Evolutionary conservation across 2,888 invertebrate genomes (phyloP), one percentile per base, ranked within the genome.

Genomic region (Neelides folsomi): DNA sequence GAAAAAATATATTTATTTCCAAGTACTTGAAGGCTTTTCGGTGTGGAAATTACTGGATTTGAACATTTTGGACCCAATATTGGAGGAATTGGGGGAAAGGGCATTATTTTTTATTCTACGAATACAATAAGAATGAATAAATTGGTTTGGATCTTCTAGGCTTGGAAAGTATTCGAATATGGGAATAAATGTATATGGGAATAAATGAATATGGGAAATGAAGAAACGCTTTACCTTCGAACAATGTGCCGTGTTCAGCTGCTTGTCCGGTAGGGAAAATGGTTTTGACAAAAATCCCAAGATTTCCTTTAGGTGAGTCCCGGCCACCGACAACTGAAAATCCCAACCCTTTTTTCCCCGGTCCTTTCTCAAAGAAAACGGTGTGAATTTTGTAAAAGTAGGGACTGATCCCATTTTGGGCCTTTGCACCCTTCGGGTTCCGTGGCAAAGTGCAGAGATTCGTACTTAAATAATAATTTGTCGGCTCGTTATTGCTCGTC

Each of bases 211-310:
- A 27, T 5, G 27, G 27, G 27, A 7, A 27, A 45, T n/a, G n/a
- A n/a, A 35, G 16, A 50, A 47, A 20, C 2, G 7, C 49, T 68
- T 66, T 72, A 87, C 89, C 89, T 79, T 87, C 87, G 74, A 80
- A 81, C 59, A 89, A 76, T 66, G 78, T 80, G 56, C 85, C 85
- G 72, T 80, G 81, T 67, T 88, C 86, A 48, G 86, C 84, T 54
- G 88, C 86, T 73, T 87, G 84, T 40, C 89, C 89, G 58, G 80
- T 79, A 37, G 85, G 82, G 69, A 88, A 87, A 43, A 90, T 84
- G 6, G 87, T 86, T 73, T 88, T 86, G 2, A 90, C 85, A 70
- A 84, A 88, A 69, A 90, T 87, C 44, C 88, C 88, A 79, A 88
- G 83, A 69, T 80, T 81, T 43, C 87, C 88, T 71, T 84, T 84